These are phyloP conservation scores for Synanthedon vespiformis DNA, from an alignment of 2,888 invertebrate genomes.

Conservation along the genomic window DNA sequence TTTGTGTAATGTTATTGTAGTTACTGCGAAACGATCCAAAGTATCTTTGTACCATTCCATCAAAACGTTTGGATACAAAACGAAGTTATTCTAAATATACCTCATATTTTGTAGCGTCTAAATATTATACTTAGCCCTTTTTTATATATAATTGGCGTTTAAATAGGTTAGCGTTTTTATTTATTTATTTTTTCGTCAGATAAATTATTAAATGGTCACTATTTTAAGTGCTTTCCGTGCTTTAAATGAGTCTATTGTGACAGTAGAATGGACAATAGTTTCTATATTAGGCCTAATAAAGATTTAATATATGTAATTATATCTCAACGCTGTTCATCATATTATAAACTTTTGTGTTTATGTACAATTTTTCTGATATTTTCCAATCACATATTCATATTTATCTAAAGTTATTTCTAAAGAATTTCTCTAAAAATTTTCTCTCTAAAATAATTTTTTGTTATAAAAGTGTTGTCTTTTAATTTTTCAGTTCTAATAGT, in stretches of 20 bases:
- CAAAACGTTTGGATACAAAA: constrained; percentile 1
- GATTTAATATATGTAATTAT: too few relatives aligned
- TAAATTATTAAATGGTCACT: constrained; percentile 15
- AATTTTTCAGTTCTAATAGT: too few relatives aligned
- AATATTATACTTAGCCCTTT: constrained; percentile 25
- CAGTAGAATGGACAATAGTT: neutral
- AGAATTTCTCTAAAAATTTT: too few relatives aligned
- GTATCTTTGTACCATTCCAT: constrained; percentile 1
- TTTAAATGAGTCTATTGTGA: constrained; percentile 8
- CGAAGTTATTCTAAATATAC: constrained; percentile 41
- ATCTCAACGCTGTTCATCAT: too few relatives aligned
- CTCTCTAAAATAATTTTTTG: too few relatives aligned
- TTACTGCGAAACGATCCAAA: neutral
- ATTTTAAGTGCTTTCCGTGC: constrained; percentile 16
- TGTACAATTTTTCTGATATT: too few relatives aligned
- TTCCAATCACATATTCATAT: too few relatives aligned
- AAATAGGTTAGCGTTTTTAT: constrained; percentile 18
- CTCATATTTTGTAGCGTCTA: constrained; percentile 59
- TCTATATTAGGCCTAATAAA: too few relatives aligned
- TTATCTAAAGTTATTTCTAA: too few relatives aligned
- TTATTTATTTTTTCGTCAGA: constrained; percentile 5
- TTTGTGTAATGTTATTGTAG: neutral
- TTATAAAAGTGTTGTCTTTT: too few relatives aligned
- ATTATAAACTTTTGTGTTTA: too few relatives aligned
- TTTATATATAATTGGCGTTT: constrained; percentile 29